phyloP scores from a whole-genome alignment of 2,797 vertebrate genomes.

The Poecilia velifera region DNA sequence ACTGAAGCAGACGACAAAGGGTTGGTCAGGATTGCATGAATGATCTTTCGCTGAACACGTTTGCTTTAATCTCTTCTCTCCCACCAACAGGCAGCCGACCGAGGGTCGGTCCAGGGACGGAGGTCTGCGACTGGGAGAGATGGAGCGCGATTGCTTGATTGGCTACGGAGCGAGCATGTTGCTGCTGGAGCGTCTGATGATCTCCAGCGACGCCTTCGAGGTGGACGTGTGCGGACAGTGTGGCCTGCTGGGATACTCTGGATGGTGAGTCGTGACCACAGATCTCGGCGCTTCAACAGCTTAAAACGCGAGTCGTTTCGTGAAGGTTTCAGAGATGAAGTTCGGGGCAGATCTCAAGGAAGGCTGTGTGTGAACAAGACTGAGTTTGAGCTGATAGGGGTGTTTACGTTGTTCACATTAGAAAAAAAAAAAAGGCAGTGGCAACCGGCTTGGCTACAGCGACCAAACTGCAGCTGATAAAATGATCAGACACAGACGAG shows the following conservation, averaged over 20 bases:
- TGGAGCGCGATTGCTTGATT: constrained; percentile 98
- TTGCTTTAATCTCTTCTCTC: rapidly evolving
- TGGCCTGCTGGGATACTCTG: constrained; percentile 95
- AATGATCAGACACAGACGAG: not conserved
- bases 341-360: not conserved
- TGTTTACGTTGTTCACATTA: not conserved
- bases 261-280: constrained; percentile 84
- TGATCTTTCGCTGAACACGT: not conserved
- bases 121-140: constrained; percentile 96
- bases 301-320: not conserved
- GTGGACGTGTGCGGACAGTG: constrained; percentile 98
- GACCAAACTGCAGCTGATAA: not conserved
- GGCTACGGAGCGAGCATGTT: constrained; percentile 99
- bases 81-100: constrained; percentile 88
- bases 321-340: not conserved
- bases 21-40: not conserved
- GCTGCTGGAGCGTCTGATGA: constrained; percentile 96
- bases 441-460: not conserved
- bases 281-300: not conserved
- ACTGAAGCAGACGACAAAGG: too few species aligned
- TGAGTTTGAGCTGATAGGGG: not conserved
- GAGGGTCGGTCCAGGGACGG: constrained; percentile 98
- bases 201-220: constrained; percentile 98
- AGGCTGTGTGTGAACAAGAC: not conserved
- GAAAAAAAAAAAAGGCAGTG: not conserved